Percentiles rank a stretch among this genome's conserved stretches.
Conservation (phyloP, 2,888 invertebrate species). For the Cheilosia vernalis region DNA sequence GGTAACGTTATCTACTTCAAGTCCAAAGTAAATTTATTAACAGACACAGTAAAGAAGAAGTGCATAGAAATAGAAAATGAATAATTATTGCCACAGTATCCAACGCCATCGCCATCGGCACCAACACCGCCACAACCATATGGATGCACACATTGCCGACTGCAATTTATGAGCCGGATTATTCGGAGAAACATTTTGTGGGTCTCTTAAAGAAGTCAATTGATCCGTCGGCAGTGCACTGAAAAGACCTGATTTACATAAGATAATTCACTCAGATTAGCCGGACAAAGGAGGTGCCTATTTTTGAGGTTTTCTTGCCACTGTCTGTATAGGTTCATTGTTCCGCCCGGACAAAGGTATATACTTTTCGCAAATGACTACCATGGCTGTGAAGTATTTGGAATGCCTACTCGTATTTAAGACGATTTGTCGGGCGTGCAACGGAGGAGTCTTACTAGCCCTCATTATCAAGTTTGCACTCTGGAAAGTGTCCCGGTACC, state of each 20-base stretch:
- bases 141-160: constrained; percentile 52
- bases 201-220: constrained; percentile 53
- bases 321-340: constrained; percentile 23
- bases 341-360: constrained; percentile 20
- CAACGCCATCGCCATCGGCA: neutral
- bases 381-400: constrained; percentile 28
- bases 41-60: constrained; percentile 1
- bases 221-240: constrained; percentile 24
- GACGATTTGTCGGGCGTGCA: constrained; percentile 70
- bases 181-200: constrained; percentile 9
- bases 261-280: constrained; percentile 27
- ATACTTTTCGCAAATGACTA: constrained; percentile 28
- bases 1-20: constrained; percentile 3
- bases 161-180: constrained; percentile 63
- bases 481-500: constrained; percentile 7
- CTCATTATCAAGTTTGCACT: constrained; percentile 64
- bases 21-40: constrained; percentile 27
- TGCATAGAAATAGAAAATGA: constrained; percentile 55
- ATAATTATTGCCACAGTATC: constrained; percentile 40
- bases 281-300: neutral
- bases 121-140: constrained; percentile 31
- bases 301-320: constrained; percentile 30
- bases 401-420: too few species aligned
- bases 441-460: constrained; percentile 53
- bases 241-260: constrained; percentile 44